Evolutionary conservation across 2,888 invertebrate genomes (phyloP).

Genomic region (Abscondita cerata): DNA sequence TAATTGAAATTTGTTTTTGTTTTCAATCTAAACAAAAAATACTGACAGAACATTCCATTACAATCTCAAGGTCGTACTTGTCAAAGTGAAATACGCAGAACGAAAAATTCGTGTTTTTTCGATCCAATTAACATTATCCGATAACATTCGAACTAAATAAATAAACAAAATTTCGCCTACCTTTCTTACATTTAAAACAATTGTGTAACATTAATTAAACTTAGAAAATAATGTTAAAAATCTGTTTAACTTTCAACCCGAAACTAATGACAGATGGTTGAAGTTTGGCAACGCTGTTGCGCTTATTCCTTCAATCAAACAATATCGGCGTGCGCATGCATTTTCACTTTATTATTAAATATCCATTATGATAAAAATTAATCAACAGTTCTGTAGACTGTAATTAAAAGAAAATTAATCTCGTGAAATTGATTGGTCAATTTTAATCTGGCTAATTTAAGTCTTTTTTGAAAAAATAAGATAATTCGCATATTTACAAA

Average conservation of each 20-base stretch:
- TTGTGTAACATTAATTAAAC: conserved; percentile 38
- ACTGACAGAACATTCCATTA: conserved; percentile 26
- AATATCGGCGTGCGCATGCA: not conserved
- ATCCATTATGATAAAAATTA: too few relatives aligned
- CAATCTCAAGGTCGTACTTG: conserved; percentile 29
- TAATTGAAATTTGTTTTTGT: not conserved
- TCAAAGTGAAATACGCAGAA: conserved; percentile 28
- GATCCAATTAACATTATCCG: not conserved
- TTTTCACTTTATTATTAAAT: too few relatives aligned
- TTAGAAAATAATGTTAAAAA: conserved; percentile 35
- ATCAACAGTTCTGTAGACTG: too few relatives aligned
- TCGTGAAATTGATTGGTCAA: too few relatives aligned
- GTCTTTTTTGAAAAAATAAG: too few relatives aligned
- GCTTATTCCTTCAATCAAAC: not conserved
- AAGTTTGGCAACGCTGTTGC: conserved; percentile 25
- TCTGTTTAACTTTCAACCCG: conserved; percentile 30
- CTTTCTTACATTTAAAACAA: conserved; percentile 38
- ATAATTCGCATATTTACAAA: too few relatives aligned
- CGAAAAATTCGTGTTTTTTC: conserved; percentile 20
- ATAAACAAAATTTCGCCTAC: conserved; percentile 15
- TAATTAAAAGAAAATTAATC: too few relatives aligned
- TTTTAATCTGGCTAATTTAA: too few relatives aligned
- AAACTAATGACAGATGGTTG: conserved; percentile 29
- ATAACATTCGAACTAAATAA: not conserved
- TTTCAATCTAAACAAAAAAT: conserved; percentile 9